Evolutionary conservation across 2,797 vertebrate species (phyloP).

Genomic region (Sphenopsis melanotis): DNA sequence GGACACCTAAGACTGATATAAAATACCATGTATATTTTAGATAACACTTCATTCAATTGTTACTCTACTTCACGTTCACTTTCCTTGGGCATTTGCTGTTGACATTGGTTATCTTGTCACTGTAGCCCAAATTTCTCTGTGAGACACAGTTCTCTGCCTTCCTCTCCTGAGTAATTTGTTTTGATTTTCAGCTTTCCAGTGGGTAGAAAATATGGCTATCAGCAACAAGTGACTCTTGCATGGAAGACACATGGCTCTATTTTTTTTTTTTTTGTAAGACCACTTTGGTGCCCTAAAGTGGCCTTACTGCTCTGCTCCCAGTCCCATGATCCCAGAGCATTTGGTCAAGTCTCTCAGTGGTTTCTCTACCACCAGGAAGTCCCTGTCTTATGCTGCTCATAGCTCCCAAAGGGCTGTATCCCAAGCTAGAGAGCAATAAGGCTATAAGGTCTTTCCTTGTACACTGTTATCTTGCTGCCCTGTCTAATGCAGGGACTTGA

Average conservation of each 20-base stretch:
- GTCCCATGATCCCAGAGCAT: not conserved
- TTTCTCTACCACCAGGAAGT: not conserved
- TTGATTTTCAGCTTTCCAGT: not conserved
- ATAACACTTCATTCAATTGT: not conserved
- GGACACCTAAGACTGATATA: not conserved
- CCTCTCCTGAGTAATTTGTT: not conserved
- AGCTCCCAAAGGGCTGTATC: not conserved
- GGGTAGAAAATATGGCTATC: not conserved
- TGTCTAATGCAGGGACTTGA: not conserved
- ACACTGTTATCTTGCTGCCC: not conserved
- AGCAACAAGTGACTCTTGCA: not conserved
- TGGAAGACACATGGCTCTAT: not conserved
- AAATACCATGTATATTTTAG: not conserved
- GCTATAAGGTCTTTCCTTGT: not conserved
- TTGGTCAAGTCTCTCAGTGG: not conserved
- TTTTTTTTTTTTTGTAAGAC: not conserved
- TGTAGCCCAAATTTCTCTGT: not conserved
- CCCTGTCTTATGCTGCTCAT: not conserved
- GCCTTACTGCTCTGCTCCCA: not conserved
- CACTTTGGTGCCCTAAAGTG: not conserved
- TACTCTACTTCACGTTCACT: not conserved
- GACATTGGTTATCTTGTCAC: not conserved
- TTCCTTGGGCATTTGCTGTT: not conserved
- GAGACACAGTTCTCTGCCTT: not conserved
- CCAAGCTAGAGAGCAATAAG: not conserved